Evolutionary conservation across 2,888 invertebrate genomes (phyloP), one percentile per base, ranked within the genome.

Genomic region (Drosophila monieri): DNA sequence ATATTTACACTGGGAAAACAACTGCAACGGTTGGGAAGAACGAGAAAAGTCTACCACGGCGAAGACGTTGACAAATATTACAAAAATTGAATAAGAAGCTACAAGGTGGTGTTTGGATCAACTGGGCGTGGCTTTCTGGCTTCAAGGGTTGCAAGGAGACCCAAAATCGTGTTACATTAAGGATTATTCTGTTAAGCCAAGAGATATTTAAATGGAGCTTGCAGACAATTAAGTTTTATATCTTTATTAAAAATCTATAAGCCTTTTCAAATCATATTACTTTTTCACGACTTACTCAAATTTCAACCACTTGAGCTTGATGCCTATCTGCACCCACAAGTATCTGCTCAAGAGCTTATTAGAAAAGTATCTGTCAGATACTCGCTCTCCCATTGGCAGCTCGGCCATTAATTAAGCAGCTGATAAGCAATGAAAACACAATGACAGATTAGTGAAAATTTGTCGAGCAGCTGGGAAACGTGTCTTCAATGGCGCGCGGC

Each of bases 1-100:
- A 90, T 90, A 90, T 90, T 90, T 90, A 90, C 88, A 78, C 87
- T 87, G 86, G 77, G 84, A 88, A 89, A 89, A 88, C 89, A 89
- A 79, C 76, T 73, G 78, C 74, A 78, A 46, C 60, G 57, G 6
- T 35, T n/a, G 35, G 58, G 59, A 74, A 59, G 61, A 56, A 25
- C 43, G 48, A 70, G 44, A 57, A 43, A 51, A 47, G 43, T 61
- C 60, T 61, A 61, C 60, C 60, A 57, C 55, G 51, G 55, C 44
- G 67, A 71, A 54, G 70, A 58, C 52, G 52, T 62, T 49, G 56
- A 76, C 59, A 65, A 54, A 46, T 48, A 53, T 53, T 25, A 18
- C 18, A 41, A 18, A 39, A 10, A 18, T 4, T 14, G 23, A 68
- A 32, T n/a, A 44, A 18, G 62, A 54, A 25, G 59, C 23, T 9